Evolutionary conservation across 1,140 invertebrate genomes (phyloP).

Genomic region (Drosophila saltans): DNA sequence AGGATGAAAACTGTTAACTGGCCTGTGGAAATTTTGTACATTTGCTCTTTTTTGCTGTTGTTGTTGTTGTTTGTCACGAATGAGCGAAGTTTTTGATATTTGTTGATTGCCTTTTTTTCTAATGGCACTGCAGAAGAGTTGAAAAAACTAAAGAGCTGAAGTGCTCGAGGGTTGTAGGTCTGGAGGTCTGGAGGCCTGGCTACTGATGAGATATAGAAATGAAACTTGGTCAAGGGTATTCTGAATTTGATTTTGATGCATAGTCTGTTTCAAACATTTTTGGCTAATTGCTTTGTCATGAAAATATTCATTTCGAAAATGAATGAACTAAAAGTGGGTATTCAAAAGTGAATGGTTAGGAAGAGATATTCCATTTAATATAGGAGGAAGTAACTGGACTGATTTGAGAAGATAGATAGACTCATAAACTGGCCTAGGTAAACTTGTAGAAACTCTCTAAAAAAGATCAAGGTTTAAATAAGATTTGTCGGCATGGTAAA

Average conservation of each 20-base stretch:
- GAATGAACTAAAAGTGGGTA: neutral
- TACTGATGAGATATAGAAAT: slow-evolving; percentile 4
- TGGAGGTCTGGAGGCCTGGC: neutral
- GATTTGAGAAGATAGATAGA: no score
- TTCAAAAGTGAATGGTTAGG: neutral
- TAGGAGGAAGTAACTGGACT: no score
- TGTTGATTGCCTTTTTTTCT: slow-evolving; percentile 66
- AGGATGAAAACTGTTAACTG: slow-evolving; percentile 53
- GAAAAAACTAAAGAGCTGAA: slow-evolving; percentile 3
- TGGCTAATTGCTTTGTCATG: neutral
- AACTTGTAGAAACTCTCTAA: no score
- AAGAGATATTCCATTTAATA: no score
- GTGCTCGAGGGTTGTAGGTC: slow-evolving; percentile 8
- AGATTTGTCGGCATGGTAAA: no score
- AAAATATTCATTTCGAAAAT: neutral
- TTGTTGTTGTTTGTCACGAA: slow-evolving; percentile 51
- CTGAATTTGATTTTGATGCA: slow-evolving; percentile 1
- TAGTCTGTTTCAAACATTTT: neutral
- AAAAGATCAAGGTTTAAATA: no score
- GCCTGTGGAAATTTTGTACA: slow-evolving; percentile 48
- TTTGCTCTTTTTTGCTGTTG: slow-evolving; percentile 40
- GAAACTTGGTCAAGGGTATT: slow-evolving; percentile 9
- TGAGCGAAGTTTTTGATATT: slow-evolving; percentile 76
- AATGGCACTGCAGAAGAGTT: neutral
- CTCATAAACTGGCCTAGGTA: no score